Evolutionary conservation across 2,888 invertebrate genomes (phyloP), one percentile per base, ranked within the genome.

Genomic region (Ethmia dodecea): DNA sequence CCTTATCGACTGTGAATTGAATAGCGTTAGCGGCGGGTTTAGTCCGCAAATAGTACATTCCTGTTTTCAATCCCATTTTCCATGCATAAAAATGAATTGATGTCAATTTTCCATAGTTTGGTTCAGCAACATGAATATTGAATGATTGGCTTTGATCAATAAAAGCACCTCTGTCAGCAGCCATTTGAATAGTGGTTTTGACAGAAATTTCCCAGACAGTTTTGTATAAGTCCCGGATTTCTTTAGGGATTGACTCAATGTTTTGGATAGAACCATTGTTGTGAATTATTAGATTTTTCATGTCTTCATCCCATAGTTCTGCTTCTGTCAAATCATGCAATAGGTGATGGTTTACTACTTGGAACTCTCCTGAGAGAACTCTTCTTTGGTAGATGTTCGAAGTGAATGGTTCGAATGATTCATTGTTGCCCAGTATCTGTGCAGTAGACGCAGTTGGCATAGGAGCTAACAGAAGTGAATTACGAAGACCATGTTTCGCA

Each of bases 401-500:
- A 0, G 98, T 99, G 74, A 98, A 99, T 0, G 99, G 96, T 76
- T 99, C 99, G 61, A 98, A 94, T 0, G 98, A 96, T 75, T 99
- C 99, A 70, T 99, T 99, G 69, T 99, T 99, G 11, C 99, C 99
- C 28, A 99, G 89, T 62, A 99, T 99, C 81, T 99, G 99, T 2
- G 99, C 99, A 0, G 99, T 99, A 1, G 98, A 98, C 5, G 99
- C 98, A 3, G 99, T 99, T 0, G 99, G 99, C 99, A 99, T 99
- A 0, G 98, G 98, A 0, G 99, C 98, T 44, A 99, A 53, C 12
- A 99, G 84, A 15, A 98, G 86, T 2, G 98, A 98, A 83, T 99
- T 99, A 37, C 99, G 88, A 0, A 99, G 86, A 6, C 99, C 99
- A 76, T 95, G 89, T 77, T 93, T 88, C 0, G 93, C 91, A 51